Conservation (phyloP, 2,113 vertebrate species). For the Agapornis roseicollis region DNA sequence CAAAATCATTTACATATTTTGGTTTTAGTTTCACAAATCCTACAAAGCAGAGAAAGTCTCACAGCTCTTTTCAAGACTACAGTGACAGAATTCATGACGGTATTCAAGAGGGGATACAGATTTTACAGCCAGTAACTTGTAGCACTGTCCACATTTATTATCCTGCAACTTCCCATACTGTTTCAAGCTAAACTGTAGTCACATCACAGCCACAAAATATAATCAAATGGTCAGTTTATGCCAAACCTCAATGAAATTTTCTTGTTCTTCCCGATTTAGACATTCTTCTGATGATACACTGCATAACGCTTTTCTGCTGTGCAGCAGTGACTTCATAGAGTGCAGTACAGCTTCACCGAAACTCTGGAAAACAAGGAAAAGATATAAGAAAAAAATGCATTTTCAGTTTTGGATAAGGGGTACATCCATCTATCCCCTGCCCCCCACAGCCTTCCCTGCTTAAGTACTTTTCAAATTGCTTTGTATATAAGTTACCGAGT, state of each 20-base stretch:
- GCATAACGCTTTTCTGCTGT: slow-evolving; percentile 89
- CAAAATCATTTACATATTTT: background rate
- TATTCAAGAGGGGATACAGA: background rate
- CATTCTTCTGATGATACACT: slow-evolving; percentile 78
- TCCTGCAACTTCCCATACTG: background rate
- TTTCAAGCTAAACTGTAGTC: background rate
- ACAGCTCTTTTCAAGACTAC: background rate
- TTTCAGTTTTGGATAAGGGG: background rate
- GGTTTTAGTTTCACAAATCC: background rate
- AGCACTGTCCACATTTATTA: background rate
- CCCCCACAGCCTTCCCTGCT: background rate
- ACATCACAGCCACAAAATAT: background rate
- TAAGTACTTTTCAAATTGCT: background rate
- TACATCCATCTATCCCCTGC: background rate
- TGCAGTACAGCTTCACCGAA: slow-evolving; percentile 83
- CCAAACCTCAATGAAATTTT: slow-evolving; percentile 85
- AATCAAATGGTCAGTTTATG: background rate
- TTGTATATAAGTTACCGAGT: background rate
- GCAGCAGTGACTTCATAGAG: slow-evolving; percentile 85
- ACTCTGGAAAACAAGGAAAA: slow-evolving; percentile 72
- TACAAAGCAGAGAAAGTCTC: background rate
- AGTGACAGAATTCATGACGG: background rate
- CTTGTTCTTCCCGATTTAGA: slow-evolving; percentile 67
- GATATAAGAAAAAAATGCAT: background rate
- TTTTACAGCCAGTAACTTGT: background rate